phyloP scores from a whole-genome alignment of 2,113 vertebrate genomes.

The Oncorhynchus mykiss region DNA sequence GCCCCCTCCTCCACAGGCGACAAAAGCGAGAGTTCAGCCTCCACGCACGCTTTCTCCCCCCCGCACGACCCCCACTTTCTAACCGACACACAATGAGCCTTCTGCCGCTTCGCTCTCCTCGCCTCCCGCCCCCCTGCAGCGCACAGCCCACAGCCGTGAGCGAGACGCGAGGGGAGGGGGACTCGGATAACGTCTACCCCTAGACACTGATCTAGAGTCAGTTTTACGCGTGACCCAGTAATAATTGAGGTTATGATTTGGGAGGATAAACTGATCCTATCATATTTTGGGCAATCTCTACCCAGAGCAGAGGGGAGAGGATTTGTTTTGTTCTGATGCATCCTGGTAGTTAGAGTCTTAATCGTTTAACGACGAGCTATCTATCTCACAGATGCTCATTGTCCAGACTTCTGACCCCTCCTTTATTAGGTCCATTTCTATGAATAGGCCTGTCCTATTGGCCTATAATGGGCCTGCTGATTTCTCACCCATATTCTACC shows the following conservation, averaged over 20 bases:
- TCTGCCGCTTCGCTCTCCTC: slow-evolving; percentile 12
- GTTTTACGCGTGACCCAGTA: background rate
- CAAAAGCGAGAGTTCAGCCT: no score
- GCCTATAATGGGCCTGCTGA: background rate
- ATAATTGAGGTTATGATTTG: background rate
- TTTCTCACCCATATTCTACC: background rate
- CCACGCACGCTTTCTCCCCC: no score
- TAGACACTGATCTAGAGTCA: background rate
- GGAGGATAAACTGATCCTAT: background rate
- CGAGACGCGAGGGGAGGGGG: slow-evolving; percentile 1
- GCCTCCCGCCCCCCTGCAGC: slow-evolving; percentile 8
- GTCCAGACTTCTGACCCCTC: no score
- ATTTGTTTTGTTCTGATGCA: no score
- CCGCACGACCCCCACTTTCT: background rate
- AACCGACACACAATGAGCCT: slow-evolving; percentile 12
- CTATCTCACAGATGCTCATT: no score
- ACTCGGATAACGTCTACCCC: background rate
- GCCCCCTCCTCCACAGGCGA: no score
- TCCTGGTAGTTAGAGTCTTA: no score
- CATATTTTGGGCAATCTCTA: background rate
- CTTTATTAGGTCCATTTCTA: no score
- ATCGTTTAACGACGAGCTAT: no score
- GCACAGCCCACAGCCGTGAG: slow-evolving; percentile 5
- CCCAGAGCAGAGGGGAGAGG: no score
- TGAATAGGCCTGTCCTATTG: no score